Evolutionary conservation across 1,140 invertebrate genomes (phyloP).

Genomic region (Arion vulgaris): DNA sequence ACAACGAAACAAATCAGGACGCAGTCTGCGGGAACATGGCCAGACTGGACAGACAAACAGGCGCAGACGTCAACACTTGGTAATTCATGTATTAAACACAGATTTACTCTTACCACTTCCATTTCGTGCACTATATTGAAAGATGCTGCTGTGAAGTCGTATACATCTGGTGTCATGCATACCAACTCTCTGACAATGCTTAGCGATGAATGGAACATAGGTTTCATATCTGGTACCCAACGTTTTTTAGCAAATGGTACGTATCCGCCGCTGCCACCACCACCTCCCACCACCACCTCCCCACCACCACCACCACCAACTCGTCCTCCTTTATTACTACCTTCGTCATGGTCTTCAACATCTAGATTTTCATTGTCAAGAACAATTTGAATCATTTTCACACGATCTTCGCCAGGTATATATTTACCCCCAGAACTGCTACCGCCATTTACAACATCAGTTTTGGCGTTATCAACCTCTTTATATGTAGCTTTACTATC

Average conservation of each 20-base stretch:
- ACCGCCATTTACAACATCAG: not conserved
- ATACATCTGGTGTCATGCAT: conserved; percentile 16
- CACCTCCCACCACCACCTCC: not conserved
- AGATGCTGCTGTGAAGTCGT: conserved; percentile 23
- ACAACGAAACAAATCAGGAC: too few relatives aligned
- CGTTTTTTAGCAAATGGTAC: not conserved
- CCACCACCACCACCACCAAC: not conserved
- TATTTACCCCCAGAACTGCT: not conserved
- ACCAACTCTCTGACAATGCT: not conserved
- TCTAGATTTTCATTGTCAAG: too few relatives aligned
- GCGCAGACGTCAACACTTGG: too few relatives aligned
- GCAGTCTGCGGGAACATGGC: too few relatives aligned
- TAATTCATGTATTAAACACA: too few relatives aligned
- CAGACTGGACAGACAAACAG: too few relatives aligned
- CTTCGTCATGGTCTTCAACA: not conserved
- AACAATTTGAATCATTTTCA: too few relatives aligned
- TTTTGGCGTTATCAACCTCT: too few relatives aligned
- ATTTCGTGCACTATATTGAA: conserved; percentile 34
- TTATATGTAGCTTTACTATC: too few relatives aligned
- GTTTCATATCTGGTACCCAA: conserved; percentile 7
- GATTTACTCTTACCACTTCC: conserved; percentile 15
- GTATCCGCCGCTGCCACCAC: not conserved
- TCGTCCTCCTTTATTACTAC: not conserved
- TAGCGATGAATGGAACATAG: conserved; percentile 26
- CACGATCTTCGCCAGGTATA: not conserved